A percentile compares a stretch with the other conserved stretches of the same genome.
These are phyloP conservation scores for Minunthozetes semirufus DNA, from an alignment of 2,888 invertebrate species.

Conservation along the genomic window DNA sequence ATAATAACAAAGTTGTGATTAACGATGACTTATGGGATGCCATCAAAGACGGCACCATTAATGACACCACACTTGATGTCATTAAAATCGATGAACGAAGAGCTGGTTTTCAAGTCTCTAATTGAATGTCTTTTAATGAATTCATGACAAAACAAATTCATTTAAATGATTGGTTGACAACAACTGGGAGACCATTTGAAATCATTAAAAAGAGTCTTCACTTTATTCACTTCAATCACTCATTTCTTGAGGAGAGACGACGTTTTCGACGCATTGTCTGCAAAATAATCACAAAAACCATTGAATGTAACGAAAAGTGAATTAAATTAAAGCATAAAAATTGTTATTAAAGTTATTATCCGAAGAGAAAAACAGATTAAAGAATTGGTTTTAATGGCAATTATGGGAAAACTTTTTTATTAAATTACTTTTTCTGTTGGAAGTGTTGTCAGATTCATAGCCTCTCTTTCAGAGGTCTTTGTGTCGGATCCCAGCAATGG, in stretches of 20 bases:
- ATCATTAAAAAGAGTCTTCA: background rate
- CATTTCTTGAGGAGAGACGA: constrained; percentile 2
- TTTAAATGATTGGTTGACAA: background rate
- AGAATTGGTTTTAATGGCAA: too few species aligned
- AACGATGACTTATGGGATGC: background rate
- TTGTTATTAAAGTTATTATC: background rate
- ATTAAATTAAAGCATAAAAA: background rate
- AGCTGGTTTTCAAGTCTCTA: background rate
- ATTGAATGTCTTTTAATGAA: constrained; percentile 5
- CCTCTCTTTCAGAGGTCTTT: background rate
- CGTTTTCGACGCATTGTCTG: constrained; percentile 27
- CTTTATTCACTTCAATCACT: background rate
- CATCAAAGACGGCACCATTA: background rate
- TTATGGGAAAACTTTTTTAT: constrained; percentile 10
- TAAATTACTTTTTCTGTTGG: constrained; percentile 2
- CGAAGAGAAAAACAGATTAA: background rate
- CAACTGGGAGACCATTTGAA: background rate
- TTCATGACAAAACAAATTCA: constrained; percentile 23
- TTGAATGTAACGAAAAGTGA: background rate
- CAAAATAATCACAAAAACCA: background rate
- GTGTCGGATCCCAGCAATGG: background rate
- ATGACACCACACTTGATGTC: background rate
- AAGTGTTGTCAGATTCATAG: background rate
- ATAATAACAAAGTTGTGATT: background rate
- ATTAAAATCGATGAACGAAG: background rate